These are phyloP conservation scores for Nomada lathburiana DNA, from an alignment of 2,888 invertebrate species.

Conservation along the genomic window DNA sequence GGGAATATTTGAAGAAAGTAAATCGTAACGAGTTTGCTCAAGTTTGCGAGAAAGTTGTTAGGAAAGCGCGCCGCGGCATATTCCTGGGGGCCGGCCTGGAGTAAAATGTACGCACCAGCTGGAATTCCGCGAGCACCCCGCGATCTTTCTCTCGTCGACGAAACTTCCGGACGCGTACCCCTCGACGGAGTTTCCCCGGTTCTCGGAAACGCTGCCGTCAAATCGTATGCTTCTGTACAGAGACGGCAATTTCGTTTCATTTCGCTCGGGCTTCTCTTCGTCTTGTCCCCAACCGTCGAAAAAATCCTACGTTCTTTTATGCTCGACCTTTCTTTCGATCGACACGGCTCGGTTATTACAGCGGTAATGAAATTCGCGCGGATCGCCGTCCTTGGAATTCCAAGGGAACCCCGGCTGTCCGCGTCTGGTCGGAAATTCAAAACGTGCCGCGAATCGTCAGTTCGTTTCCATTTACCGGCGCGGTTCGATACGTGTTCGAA, in stretches of 20 bases:
- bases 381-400: background rate
- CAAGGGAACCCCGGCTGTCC: background rate
- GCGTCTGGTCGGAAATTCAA: constrained; percentile 24
- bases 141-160: constrained; percentile 30
- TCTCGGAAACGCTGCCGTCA: background rate
- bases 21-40: constrained; percentile 48
- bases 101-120: background rate
- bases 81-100: background rate
- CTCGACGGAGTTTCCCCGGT: constrained; percentile 39
- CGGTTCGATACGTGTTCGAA: background rate
- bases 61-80: background rate
- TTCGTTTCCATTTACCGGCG: background rate
- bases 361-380: constrained; percentile 48
- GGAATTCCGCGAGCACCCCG: constrained; percentile 29
- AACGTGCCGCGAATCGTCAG: constrained; percentile 35
- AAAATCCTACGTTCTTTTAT: background rate
- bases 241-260: too few species aligned
- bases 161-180: constrained; percentile 18
- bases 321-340: constrained; percentile 28
- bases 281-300: background rate
- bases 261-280: too few species aligned
- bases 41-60: constrained; percentile 29
- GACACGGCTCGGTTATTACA: constrained; percentile 7
- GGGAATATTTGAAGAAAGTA: constrained; percentile 26
- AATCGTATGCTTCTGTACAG: background rate